Evolutionary conservation across 2,113 vertebrate species (phyloP).

Genomic region (Chinchilla lanigera): DNA sequence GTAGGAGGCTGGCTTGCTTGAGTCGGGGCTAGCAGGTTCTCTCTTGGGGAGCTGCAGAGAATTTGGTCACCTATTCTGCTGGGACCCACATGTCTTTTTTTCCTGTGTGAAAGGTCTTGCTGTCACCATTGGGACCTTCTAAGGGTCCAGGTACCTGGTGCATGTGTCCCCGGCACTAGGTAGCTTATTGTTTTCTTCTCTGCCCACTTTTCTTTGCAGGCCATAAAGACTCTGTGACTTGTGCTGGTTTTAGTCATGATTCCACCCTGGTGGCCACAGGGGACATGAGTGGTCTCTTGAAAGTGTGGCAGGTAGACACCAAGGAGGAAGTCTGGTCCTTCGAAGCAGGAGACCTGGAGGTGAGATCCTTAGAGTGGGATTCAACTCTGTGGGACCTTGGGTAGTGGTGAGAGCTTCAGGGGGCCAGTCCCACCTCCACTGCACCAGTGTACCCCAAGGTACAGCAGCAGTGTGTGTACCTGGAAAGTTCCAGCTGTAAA

Average conservation of each 20-base stretch:
- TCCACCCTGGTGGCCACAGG: slow-evolving; percentile 94
- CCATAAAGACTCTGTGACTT: slow-evolving; percentile 98
- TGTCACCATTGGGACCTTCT: background rate
- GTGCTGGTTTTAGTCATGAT: slow-evolving; percentile 94
- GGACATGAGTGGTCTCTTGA: slow-evolving; percentile 97
- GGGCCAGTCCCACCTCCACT: background rate
- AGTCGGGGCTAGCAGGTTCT: background rate
- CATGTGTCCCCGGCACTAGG: background rate
- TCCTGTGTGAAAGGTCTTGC: background rate
- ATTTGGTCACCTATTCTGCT: background rate
- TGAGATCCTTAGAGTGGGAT: slow-evolving; percentile 76
- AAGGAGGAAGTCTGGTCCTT: slow-evolving; percentile 97
- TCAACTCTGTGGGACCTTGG: background rate
- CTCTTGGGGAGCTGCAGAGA: background rate
- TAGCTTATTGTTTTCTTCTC: background rate
- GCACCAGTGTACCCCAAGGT: too few relatives aligned
- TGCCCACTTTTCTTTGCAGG: slow-evolving; percentile 84
- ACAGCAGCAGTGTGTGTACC: background rate
- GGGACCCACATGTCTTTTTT: background rate
- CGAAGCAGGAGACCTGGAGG: slow-evolving; percentile 97
- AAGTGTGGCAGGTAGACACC: slow-evolving; percentile 95
- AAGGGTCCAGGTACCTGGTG: background rate
- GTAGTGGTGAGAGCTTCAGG: background rate
- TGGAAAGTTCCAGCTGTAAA: background rate
- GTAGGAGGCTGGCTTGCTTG: background rate